Evolutionary conservation across 2,888 invertebrate genomes (phyloP).

Genomic region (Timema podura): DNA sequence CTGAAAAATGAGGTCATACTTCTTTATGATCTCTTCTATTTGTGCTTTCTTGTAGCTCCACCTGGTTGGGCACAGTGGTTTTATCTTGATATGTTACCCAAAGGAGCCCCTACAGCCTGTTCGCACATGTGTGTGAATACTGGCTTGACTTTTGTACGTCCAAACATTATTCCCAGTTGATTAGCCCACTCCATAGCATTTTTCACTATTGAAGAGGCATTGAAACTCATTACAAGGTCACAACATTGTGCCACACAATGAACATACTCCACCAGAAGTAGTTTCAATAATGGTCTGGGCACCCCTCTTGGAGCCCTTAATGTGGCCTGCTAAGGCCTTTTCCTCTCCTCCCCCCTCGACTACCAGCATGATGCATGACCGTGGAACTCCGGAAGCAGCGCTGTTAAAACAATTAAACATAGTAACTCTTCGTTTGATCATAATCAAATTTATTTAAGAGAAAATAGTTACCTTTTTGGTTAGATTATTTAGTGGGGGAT

Average conservation of each 20-base stretch:
- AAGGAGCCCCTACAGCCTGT: background rate
- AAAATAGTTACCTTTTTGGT: no score
- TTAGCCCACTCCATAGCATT: conserved; percentile 16
- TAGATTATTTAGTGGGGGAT: no score
- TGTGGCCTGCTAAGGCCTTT: conserved; percentile 20
- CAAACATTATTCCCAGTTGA: conserved; percentile 16
- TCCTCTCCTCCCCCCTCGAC: no score
- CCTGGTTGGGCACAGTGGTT: conserved; percentile 19
- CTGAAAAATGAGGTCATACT: conserved; percentile 14
- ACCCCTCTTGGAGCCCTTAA: conserved; percentile 18
- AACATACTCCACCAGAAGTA: conserved; percentile 20
- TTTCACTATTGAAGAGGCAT: conserved; percentile 10
- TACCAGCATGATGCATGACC: no score
- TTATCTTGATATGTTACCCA: conserved; percentile 2
- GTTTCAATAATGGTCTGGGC: conserved; percentile 17
- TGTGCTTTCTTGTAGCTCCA: conserved; percentile 18
- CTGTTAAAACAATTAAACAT: no score
- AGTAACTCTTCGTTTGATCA: no score
- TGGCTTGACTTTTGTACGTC: conserved; percentile 18
- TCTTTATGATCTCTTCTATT: conserved; percentile 17
- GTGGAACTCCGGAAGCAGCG: no score
- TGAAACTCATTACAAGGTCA: conserved; percentile 16
- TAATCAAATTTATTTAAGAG: no score
- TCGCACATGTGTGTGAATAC: conserved; percentile 15
- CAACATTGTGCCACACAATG: conserved; percentile 20